Evolutionary conservation across 2,113 vertebrate species (phyloP).

Genomic region (Oxygymnocypris stewartii): DNA sequence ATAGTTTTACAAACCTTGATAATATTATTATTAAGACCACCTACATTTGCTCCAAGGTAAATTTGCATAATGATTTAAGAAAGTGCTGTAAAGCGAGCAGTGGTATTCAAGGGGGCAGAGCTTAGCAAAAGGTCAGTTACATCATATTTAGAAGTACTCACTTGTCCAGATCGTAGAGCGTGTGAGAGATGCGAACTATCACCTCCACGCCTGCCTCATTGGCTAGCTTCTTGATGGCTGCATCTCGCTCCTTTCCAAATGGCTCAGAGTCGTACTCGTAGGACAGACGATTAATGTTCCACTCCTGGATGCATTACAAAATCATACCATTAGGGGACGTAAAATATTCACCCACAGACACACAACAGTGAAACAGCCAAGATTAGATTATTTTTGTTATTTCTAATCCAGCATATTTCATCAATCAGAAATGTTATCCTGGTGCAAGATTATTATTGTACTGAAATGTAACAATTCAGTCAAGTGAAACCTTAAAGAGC

Average conservation of each 20-base stretch:
- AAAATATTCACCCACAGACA: neutral
- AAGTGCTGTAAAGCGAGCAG: neutral
- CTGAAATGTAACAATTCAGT: neutral
- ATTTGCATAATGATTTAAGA: neutral
- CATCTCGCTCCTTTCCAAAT: constrained; percentile 96
- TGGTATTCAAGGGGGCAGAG: neutral
- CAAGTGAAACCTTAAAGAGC: constrained; percentile 86
- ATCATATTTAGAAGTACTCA: constrained; percentile 67
- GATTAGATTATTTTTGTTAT: neutral
- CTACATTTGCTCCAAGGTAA: neutral
- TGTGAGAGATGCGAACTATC: constrained; percentile 94
- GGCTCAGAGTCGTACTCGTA: constrained; percentile 98
- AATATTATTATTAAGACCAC: neutral
- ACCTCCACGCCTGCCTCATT: constrained; percentile 96
- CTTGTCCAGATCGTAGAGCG: constrained; percentile 93
- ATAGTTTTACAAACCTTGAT: neutral
- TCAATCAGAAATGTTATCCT: neutral
- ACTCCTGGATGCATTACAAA: constrained; percentile 78
- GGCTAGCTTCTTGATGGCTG: constrained; percentile 94
- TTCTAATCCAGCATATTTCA: neutral
- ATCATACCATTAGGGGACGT: neutral
- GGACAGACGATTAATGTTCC: constrained; percentile 92
- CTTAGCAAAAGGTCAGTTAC: neutral
- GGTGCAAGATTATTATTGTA: neutral
- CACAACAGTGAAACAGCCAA: neutral